A percentile compares a stretch with the other conserved stretches of the same genome.
phyloP scores from a whole-genome alignment of 2,888 invertebrate species.

The Junonia oenone region DNA sequence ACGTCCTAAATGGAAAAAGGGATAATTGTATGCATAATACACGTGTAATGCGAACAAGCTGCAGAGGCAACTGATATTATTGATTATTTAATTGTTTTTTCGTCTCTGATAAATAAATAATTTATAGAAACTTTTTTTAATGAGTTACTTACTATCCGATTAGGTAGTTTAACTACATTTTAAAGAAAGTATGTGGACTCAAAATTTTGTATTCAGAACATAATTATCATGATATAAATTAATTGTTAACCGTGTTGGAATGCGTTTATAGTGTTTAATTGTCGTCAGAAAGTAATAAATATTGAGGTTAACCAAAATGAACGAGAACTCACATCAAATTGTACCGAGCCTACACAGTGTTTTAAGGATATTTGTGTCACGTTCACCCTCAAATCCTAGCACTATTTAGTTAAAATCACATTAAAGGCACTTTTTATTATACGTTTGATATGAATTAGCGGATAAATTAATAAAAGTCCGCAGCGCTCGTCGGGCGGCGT shows the following conservation, averaged over 20 bases:
- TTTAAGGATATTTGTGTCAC: neutral
- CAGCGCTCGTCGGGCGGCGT: slow-evolving; percentile 38
- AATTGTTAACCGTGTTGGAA: neutral
- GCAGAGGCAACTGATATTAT: no score
- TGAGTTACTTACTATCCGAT: no score
- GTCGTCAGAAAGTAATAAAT: slow-evolving; percentile 8
- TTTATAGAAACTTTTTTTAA: no score
- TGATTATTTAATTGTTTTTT: no score
- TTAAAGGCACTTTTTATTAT: slow-evolving; percentile 11
- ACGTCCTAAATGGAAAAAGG: no score
- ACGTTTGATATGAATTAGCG: slow-evolving; percentile 3
- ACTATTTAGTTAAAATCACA: slow-evolving; percentile 4
- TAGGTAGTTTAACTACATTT: no score
- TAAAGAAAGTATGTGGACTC: no score
- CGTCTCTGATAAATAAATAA: no score
- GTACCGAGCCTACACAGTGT: neutral
- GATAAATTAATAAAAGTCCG: neutral
- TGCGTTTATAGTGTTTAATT: neutral
- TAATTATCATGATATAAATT: slow-evolving; percentile 6
- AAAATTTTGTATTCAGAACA: no score
- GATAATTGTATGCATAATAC: no score
- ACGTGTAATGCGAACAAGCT: no score
- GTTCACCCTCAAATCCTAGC: slow-evolving; percentile 1
- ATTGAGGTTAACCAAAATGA: slow-evolving; percentile 11
- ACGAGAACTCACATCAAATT: slow-evolving; percentile 13